phyloP scores from a whole-genome alignment of 1,140 invertebrate genomes.

The Tribolium castaneum region DNA sequence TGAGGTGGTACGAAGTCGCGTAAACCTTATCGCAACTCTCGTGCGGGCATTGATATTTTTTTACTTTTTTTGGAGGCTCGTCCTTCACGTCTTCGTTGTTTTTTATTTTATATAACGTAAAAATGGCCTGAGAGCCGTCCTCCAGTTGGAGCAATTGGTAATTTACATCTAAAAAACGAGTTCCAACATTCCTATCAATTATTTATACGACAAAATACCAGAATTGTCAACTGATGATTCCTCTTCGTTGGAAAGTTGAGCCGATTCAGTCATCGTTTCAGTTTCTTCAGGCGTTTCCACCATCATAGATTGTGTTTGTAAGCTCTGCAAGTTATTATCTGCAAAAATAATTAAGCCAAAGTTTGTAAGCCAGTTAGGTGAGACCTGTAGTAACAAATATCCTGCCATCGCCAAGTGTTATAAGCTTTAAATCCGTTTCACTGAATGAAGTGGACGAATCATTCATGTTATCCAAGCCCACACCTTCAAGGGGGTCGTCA shows the following conservation, averaged over 20 bases:
- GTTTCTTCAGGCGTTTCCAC: neutral
- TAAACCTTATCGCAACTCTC: conserved; percentile 68
- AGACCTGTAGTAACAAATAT: conserved; percentile 48
- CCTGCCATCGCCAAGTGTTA: conserved; percentile 48
- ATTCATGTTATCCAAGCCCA: neutral
- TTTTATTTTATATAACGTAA: conserved; percentile 15
- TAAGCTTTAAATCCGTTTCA: conserved; percentile 44
- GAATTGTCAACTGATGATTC: conserved; percentile 9
- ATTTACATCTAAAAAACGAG: conserved; percentile 2
- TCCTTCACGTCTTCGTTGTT: conserved; percentile 4
- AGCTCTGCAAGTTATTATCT: conserved; percentile 24
- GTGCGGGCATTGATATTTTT: conserved; percentile 63
- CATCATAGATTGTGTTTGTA: conserved; percentile 17
- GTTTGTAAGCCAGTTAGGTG: neutral
- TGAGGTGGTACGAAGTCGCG: conserved; percentile 70
- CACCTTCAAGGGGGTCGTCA: neutral
- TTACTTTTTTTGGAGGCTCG: conserved; percentile 24
- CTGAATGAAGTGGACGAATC: conserved; percentile 32
- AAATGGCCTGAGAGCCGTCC: conserved; percentile 16
- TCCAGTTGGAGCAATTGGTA: conserved; percentile 18
- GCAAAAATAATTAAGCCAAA: neutral
- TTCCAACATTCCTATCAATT: too few species aligned
- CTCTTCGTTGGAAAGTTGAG: neutral
- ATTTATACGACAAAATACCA: neutral
- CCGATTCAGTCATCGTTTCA: neutral